Base-by-base conservation (phyloP, 92 coral and sea anemone genomes). In the Pocillopora grandis region DNA sequence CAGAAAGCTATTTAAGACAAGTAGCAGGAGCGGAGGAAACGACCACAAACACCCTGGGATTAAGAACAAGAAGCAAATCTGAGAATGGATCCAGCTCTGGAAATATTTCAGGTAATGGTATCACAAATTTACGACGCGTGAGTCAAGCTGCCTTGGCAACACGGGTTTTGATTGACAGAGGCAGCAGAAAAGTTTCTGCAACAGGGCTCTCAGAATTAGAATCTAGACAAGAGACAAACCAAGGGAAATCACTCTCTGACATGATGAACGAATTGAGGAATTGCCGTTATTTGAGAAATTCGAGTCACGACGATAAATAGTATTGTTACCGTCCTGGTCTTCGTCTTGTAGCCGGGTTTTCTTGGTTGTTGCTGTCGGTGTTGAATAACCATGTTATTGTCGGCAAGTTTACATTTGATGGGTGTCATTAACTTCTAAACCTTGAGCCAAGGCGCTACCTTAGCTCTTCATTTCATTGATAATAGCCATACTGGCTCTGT, bases 1-100 rank as follows among this genome's bases (percentile, higher is more conserved):
- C 91, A 6, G 72, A 88, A 71, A 81, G 87, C 72, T 87, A 70
- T 72, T 66, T 81, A 52, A 71, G 90, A 20, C 90, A 79, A 55
- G 33, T 56, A 52, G 83, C 57, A 52, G 83, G 31, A 52, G 75
- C 11, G 7, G 75, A 67, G 9, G 83, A 79, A 66, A 67, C 10
- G n/a, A 1, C 48, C 12, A 8, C 57, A 10, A 52, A 66, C 55
- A 23, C 48, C 49, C 52, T 62, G 27, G n/a, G 19, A 7, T 61
- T 76, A 10, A 33, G n/a, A 62, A 17, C 80, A 60, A 48, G 83
- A 23, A 79, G 75, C 65, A 66, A 16, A 31, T 79, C 83, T 6
- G 10, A 52, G 83, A 31, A 74, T 20, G 65, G 21, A 66, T 10
- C 16, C 8, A 65, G 16, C 52, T 27, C 71, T 64, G 49, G 83